Evolutionary conservation across 2,888 invertebrate species (phyloP).

Genomic region (Biston stratarius): DNA sequence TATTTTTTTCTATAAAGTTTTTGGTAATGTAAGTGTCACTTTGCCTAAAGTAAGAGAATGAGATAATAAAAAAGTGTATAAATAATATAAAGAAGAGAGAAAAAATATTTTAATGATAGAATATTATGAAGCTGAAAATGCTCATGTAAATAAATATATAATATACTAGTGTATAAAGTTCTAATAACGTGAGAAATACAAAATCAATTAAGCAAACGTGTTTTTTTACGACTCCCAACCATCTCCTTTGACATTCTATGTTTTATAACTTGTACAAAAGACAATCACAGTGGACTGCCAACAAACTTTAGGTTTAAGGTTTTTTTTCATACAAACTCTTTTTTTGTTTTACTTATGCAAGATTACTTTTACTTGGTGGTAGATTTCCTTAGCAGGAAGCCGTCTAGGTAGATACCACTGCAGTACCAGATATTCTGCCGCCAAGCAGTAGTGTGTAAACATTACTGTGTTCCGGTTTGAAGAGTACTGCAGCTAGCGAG

Average conservation of each 20-base stretch:
- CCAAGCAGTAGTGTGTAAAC: no score
- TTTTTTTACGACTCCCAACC: conserved; percentile 20
- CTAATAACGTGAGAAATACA: conserved; percentile 84
- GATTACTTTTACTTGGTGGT: no score
- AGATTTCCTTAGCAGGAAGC: no score
- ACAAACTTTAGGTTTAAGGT: no score
- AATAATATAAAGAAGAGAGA: conserved; percentile 75
- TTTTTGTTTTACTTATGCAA: no score
- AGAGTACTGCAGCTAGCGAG: no score
- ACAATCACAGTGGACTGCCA: background rate
- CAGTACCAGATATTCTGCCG: no score
- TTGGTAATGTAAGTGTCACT: conserved; percentile 72
- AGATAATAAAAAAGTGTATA: conserved; percentile 70
- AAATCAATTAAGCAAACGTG: conserved; percentile 57
- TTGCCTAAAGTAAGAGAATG: conserved; percentile 73
- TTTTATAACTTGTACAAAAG: background rate
- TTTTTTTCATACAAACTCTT: no score
- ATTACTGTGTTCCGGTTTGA: no score
- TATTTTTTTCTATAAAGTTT: conserved; percentile 54
- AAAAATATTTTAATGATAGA: conserved; percentile 83
- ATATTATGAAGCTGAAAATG: conserved; percentile 82
- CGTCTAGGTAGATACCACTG: no score
- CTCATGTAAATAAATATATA: conserved; percentile 82
- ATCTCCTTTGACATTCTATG: background rate
- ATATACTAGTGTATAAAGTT: conserved; percentile 79